Conservation (phyloP, 2,888 invertebrate species). For the Chromoteleia sp. region DNA sequence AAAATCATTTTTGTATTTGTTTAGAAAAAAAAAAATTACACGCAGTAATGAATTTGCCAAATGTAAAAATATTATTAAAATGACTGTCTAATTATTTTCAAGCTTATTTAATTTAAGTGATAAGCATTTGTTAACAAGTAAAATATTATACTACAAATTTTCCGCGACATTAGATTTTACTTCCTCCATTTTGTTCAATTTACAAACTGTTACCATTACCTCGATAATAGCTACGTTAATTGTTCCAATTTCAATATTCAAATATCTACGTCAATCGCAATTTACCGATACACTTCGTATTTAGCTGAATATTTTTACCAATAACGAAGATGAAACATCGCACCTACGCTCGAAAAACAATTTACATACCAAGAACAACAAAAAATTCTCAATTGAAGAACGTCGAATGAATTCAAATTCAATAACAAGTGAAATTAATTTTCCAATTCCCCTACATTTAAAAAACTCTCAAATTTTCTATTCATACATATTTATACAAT, state of each 20-base stretch:
- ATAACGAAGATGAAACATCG: background rate
- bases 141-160: no score
- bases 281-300: conserved; percentile 33
- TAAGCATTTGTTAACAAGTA: no score
- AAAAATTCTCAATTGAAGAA: background rate
- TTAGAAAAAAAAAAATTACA: no score
- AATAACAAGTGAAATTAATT: background rate
- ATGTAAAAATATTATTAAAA: no score
- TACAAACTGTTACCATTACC: conserved; percentile 14
- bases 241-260: conserved; percentile 39
- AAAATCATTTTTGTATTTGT: no score
- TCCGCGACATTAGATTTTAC: no score
- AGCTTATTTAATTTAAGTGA: no score
- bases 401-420: background rate
- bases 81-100: no score
- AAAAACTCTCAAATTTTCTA: background rate
- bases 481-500: conserved; percentile 19
- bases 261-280: conserved; percentile 46
- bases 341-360: conserved; percentile 13
- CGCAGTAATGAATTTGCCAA: no score
- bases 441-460: background rate
- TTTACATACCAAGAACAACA: background rate
- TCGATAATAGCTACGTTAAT: conserved; percentile 33
- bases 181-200: background rate
- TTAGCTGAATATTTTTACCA: background rate